phyloP scores from a whole-genome alignment of 2,113 vertebrate species.

The Pao palembangensis region DNA sequence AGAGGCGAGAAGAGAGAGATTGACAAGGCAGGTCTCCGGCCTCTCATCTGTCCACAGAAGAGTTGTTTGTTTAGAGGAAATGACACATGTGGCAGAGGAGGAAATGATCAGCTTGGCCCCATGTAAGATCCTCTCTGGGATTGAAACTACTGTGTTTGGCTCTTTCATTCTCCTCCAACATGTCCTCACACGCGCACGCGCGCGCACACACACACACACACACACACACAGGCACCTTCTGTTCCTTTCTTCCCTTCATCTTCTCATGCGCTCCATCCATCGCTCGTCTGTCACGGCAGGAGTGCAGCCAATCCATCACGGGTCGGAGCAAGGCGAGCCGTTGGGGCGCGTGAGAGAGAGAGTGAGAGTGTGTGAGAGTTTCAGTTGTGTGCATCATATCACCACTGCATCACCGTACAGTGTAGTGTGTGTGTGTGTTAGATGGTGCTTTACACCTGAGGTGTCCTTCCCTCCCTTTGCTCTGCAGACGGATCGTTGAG shows the following conservation, averaged over 20 bases:
- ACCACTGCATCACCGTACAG: not conserved
- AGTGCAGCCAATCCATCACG: slow-evolving; percentile 81
- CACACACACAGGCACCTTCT: not conserved
- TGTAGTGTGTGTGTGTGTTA: not conserved
- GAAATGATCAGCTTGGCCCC: slow-evolving; percentile 69
- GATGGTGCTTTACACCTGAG: slow-evolving; percentile 26
- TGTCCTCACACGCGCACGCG: slow-evolving; percentile 7
- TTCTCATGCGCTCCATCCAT: slow-evolving; percentile 72
- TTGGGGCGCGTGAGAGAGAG: slow-evolving; percentile 29
- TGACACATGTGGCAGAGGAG: slow-evolving; percentile 65
- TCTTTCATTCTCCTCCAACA: slow-evolving; percentile 48
- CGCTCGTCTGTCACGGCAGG: slow-evolving; percentile 75
- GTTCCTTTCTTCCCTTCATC: slow-evolving; percentile 68
- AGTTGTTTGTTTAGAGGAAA: slow-evolving; percentile 69
- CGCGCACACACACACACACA: slow-evolving; percentile 7
- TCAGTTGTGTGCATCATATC: slow-evolving; percentile 32
- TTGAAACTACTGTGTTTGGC: slow-evolving; percentile 63
- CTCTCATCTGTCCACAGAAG: slow-evolving; percentile 53
- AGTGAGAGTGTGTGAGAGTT: slow-evolving; percentile 35
- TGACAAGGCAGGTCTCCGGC: slow-evolving; percentile 44
- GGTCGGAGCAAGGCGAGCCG: slow-evolving; percentile 58
- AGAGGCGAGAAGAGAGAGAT: slow-evolving; percentile 11
- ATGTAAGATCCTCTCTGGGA: slow-evolving; percentile 68
- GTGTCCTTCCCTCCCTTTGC: slow-evolving; percentile 36
- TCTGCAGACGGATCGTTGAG: slow-evolving; percentile 55